Evolutionary conservation across 2,797 vertebrate species (phyloP).

Genomic region (Squalus acanthias): DNA sequence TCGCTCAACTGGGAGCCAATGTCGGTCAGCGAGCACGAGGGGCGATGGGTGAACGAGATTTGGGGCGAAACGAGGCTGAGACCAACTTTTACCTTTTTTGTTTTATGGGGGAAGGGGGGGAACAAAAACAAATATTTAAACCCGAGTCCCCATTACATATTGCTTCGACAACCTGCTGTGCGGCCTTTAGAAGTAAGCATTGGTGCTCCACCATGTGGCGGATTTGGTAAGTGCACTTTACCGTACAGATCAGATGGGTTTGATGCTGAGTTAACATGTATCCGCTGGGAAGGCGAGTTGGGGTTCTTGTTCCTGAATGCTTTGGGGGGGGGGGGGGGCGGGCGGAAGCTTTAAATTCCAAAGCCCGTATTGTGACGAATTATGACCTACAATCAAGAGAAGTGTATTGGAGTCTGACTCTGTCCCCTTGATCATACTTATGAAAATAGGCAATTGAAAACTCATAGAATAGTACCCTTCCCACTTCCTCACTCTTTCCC

Average conservation of each 20-base stretch:
- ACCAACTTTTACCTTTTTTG: neutral
- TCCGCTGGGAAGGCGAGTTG: neutral
- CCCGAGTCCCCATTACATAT: neutral
- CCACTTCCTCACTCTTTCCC: too few species aligned
- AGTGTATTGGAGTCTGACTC: neutral
- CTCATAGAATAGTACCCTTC: too few species aligned
- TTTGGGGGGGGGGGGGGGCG: too few species aligned
- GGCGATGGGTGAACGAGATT: neutral
- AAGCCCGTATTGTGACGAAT: neutral
- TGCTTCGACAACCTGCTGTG: neutral
- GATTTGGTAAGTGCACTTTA: neutral
- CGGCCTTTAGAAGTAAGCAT: neutral
- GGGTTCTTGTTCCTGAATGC: neutral
- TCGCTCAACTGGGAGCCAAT: neutral
- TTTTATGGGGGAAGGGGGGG: neutral
- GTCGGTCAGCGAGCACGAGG: neutral
- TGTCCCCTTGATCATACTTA: too few species aligned
- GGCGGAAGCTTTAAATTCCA: neutral
- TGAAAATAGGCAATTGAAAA: neutral
- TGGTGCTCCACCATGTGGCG: neutral
- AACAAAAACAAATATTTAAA: neutral
- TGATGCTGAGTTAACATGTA: neutral
- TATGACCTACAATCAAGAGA: neutral
- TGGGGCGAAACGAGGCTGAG: neutral
- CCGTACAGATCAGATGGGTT: neutral